Base-by-base conservation (phyloP, 1,140 invertebrate genomes). In the Reticulitermes speratus region DNA sequence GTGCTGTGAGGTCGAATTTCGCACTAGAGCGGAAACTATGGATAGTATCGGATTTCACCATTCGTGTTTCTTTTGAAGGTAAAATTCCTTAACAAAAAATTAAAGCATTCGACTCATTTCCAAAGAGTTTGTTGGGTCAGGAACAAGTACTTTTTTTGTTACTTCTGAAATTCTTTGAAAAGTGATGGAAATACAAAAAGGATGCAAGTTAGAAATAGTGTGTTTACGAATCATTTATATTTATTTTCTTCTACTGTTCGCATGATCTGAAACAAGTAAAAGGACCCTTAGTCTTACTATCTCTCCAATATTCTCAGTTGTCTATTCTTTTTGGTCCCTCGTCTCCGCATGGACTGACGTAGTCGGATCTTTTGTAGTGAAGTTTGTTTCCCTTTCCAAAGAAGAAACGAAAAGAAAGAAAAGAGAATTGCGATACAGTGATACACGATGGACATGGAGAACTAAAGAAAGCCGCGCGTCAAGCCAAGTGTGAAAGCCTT, bases 401-500 rank as follows among this genome's bases (percentile, higher is more conserved):
- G 65, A 14, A 75, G 5, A 30, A 25, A 55, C 2, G 19, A 48
- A n/a, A 65, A 65, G 59, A 38, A 38, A 65, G n/a, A 30, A 75
- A 75, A 14, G 16, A 30, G 25, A 75, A 75, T 30, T 75, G n/a
- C n/a, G 65, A 30, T 30, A 75, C n/a, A 30, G 65, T 12, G 65
- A 65, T 7, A 65, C 59, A 65, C 21, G 65, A 75, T 30, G 52
- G 52, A 55, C 52, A 55, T 55, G 52, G 52, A 55, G 14, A 55
- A 16, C 25, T 30, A 75, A 75, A 75, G n/a, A 30, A 30, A 8
- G n/a, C 65, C 65, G 65, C 65, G 65, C 65, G 65, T 75, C 25
- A 75, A 75, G 65, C n/a, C 65, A 75, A 75, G 65, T 75, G 65
- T 75, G 65, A 75, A 75, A 75, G 65, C 65, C 65, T 30, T n/a